phyloP scores from a whole-genome alignment of 2,888 invertebrate genomes.

The Coecobrya sp. region DNA sequence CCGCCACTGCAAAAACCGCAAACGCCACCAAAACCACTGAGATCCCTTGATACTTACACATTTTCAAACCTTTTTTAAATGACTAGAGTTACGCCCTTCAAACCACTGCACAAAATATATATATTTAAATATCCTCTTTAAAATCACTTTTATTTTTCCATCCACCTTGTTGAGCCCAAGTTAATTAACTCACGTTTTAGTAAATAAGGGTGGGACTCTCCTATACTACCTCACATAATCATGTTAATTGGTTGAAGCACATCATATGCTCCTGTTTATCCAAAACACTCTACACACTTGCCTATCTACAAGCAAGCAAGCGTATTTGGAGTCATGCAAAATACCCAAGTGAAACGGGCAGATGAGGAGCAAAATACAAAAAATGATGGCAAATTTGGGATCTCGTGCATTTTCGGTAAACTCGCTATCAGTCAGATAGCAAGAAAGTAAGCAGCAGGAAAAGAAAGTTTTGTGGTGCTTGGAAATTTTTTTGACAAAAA shows the following conservation, averaged over 20 bases:
- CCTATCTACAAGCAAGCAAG: not conserved
- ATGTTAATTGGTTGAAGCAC: conserved; percentile 28
- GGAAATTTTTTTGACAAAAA: conserved; percentile 10
- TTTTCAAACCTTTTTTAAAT: conserved; percentile 18
- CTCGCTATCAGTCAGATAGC: not conserved
- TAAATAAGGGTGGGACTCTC: conserved; percentile 63
- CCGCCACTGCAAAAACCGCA: conserved; percentile 48
- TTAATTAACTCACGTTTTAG: conserved; percentile 30
- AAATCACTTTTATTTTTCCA: not conserved
- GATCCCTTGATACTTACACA: conserved; percentile 57
- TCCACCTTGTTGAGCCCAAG: not conserved
- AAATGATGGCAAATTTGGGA: not conserved
- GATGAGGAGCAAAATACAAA: conserved; percentile 50
- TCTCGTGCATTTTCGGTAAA: not conserved
- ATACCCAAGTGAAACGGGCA: conserved; percentile 12
- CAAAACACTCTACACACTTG: too few species aligned
- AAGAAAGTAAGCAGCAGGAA: conserved; percentile 49
- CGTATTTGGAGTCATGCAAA: conserved; percentile 39
- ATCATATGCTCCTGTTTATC: conserved; percentile 41
- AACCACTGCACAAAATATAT: not conserved
- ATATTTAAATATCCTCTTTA: not conserved
- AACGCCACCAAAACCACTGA: conserved; percentile 53
- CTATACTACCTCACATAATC: not conserved
- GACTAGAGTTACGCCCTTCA: conserved; percentile 1
- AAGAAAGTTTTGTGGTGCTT: not conserved